Evolutionary conservation across 1,140 invertebrate species (phyloP).

Genomic region (Orussus abietinus): DNA sequence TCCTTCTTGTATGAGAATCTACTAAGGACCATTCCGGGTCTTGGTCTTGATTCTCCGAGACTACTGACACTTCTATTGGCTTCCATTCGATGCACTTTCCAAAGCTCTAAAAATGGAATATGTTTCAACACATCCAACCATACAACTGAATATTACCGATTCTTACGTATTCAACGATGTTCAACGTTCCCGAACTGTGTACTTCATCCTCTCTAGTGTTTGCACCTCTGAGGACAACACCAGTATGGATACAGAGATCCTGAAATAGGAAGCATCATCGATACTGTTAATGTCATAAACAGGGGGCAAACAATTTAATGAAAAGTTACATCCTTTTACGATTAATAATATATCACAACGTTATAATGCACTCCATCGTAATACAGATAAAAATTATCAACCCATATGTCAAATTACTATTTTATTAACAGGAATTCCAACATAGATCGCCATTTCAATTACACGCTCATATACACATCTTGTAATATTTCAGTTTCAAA

Average conservation of each 20-base stretch:
- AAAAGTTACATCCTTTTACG: background rate
- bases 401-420: conserved; percentile 6
- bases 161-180: conserved; percentile 53
- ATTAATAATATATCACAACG: background rate
- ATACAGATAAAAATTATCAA: background rate
- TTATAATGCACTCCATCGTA: background rate
- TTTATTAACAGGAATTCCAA: background rate
- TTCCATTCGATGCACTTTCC: conserved; percentile 73
- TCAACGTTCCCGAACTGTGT: conserved; percentile 47
- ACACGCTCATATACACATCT: background rate
- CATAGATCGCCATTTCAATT: background rate
- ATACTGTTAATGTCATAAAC: background rate
- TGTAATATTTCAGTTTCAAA: background rate
- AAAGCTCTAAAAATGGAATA: conserved; percentile 39
- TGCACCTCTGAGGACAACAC: conserved; percentile 44
- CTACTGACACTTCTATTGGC: conserved; percentile 68
- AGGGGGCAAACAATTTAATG: background rate
- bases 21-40: conserved; percentile 80
- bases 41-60: conserved; percentile 69
- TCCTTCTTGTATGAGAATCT: conserved; percentile 62
- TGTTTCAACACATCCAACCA: conserved; percentile 7
- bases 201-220: conserved; percentile 48
- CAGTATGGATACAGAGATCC: conserved; percentile 50
- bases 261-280: conserved; percentile 23
- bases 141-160: conserved; percentile 10